These are phyloP conservation scores for Scaptomyza caliginosa DNA, from an alignment of 2,888 invertebrate genomes.

Conservation along the genomic window DNA sequence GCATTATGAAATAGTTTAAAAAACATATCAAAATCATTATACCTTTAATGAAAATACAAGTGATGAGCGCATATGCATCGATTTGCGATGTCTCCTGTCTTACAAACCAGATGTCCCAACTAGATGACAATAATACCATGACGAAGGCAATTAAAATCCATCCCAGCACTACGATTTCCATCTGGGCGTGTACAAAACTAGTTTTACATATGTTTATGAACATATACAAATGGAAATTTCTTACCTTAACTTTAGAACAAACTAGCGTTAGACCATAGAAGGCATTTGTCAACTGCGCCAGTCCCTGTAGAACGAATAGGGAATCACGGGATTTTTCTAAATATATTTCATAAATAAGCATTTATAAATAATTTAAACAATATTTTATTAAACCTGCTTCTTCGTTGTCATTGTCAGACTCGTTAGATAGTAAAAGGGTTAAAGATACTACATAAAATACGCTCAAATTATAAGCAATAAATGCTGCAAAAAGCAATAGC, in stretches of 20 bases:
- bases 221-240: too few species aligned
- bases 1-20: too few species aligned
- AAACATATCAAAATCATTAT: neutral
- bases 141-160: slow-evolving; percentile 9
- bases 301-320: neutral
- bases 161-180: neutral
- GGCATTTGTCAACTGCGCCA: slow-evolving; percentile 18
- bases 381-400: neutral
- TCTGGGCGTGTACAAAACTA: neutral
- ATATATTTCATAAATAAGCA: neutral
- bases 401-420: neutral
- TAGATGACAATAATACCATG: slow-evolving; percentile 1
- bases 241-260: slow-evolving; percentile 31
- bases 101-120: slow-evolving; percentile 18
- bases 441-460: neutral
- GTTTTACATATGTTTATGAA: neutral
- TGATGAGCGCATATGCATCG: slow-evolving; percentile 20
- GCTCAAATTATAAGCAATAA: neutral
- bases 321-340: neutral
- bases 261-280: slow-evolving; percentile 26
- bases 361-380: neutral
- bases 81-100: neutral
- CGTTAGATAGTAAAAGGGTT: neutral
- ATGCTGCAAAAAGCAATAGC: neutral
- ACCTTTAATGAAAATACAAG: slow-evolving; percentile 30